These are phyloP conservation scores for Spizella passerina DNA, from an alignment of 2,797 vertebrate genomes.

Conservation along the genomic window DNA sequence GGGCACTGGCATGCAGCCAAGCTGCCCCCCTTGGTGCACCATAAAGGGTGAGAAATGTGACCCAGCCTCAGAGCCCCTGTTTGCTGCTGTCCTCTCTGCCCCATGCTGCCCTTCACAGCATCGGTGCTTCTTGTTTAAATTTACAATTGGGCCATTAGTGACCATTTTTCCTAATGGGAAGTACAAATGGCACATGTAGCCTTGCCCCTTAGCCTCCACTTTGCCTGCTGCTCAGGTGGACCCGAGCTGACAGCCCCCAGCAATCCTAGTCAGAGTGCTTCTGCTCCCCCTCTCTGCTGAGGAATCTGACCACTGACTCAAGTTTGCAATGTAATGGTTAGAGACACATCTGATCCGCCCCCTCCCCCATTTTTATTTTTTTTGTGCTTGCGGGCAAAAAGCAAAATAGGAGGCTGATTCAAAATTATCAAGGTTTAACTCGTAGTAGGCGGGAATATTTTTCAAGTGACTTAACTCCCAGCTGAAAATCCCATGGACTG, in stretches of 20 bases:
- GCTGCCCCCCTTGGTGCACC: not conserved
- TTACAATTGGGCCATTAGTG: not conserved
- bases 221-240: not conserved
- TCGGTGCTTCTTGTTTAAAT: constrained; percentile 24
- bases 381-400: not conserved
- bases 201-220: not conserved
- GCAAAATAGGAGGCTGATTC: not conserved
- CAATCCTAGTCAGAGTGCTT: not conserved
- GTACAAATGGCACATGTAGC: not conserved
- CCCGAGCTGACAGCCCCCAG: not conserved
- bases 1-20: not conserved
- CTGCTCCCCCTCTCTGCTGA: not conserved
- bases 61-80: not conserved
- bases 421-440: not conserved
- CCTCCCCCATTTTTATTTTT: not conserved
- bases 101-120: not conserved
- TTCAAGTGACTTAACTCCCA: not conserved
- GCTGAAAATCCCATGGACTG: not conserved
- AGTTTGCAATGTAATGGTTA: not conserved
- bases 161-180: not conserved
- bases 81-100: not conserved
- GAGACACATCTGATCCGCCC: not conserved
- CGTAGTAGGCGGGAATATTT: not conserved
- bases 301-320: not conserved
- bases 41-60: not conserved